Percentiles rank a stretch among this genome's conserved stretches.
These are phyloP conservation scores for Ranitomeya imitator DNA, from an alignment of 2,113 vertebrate genomes.

Conservation along the genomic window DNA sequence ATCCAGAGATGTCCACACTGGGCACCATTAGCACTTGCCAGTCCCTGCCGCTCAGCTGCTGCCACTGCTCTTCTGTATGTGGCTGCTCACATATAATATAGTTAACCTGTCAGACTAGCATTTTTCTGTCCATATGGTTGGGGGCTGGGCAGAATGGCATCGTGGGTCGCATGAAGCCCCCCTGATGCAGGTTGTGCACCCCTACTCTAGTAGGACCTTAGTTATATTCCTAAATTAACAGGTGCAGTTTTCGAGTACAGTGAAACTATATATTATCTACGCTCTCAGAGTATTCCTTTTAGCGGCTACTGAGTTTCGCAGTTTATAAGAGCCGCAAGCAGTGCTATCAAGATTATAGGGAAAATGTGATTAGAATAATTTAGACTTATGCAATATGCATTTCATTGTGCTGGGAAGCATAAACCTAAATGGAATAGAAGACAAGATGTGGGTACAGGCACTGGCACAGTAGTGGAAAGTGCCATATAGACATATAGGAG, in stretches of 20 bases:
- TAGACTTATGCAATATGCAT: background rate
- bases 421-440: background rate
- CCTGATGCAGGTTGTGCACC: too few relatives aligned
- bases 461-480: background rate
- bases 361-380: background rate
- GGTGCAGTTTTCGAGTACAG: background rate
- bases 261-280: background rate
- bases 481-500: constrained; percentile 49
- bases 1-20: too few relatives aligned
- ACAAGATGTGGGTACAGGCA: background rate
- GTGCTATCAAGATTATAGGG: background rate
- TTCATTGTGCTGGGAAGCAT: background rate
- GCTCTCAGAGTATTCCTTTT: background rate
- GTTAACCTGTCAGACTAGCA: too few relatives aligned
- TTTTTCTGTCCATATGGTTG: too few relatives aligned
- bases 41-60: too few relatives aligned
- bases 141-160: too few relatives aligned
- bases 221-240: background rate
- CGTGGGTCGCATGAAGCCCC: too few relatives aligned
- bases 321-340: background rate
- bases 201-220: too few relatives aligned
- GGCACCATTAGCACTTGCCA: too few relatives aligned
- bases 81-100: too few relatives aligned
- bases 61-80: too few relatives aligned
- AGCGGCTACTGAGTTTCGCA: background rate